A percentile compares a stretch with the other conserved stretches of the same genome.
phyloP scores from a whole-genome alignment of 2,113 vertebrate species.

The Asarcornis scutulata region DNA sequence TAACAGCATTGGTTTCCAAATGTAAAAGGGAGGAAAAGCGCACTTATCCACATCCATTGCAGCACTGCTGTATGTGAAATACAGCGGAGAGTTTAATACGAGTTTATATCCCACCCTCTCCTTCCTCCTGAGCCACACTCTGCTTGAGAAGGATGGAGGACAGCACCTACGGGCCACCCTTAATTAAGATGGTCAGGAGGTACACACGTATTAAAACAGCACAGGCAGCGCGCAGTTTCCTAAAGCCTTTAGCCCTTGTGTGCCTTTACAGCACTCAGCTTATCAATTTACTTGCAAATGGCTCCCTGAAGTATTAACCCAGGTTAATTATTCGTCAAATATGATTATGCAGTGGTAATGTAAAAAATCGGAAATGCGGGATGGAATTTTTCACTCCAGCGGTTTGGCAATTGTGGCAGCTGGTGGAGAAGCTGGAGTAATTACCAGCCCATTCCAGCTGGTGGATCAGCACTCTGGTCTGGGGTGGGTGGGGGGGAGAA shows the following conservation, averaged over 20 bases:
- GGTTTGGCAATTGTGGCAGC: constrained; percentile 87
- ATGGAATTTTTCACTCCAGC: constrained; percentile 94
- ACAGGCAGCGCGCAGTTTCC: constrained; percentile 5
- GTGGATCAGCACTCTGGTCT: constrained; percentile 78
- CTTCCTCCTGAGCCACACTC: background rate
- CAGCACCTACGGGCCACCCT: background rate
- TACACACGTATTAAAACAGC: background rate
- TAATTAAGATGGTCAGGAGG: constrained; percentile 49
- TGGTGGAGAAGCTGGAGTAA: constrained; percentile 84
- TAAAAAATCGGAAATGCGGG: constrained; percentile 85
- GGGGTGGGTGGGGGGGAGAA: constrained; percentile 51
- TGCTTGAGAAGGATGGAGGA: background rate
- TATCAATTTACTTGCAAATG: constrained; percentile 90
- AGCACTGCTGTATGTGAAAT: background rate
- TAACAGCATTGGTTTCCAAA: background rate
- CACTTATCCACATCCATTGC: background rate
- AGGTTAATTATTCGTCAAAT: constrained; percentile 93
- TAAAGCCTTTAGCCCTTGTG: constrained; percentile 57
- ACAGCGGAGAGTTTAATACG: background rate
- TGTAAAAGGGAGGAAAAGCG: background rate
- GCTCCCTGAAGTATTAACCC: constrained; percentile 86
- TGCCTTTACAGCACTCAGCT: constrained; percentile 75
- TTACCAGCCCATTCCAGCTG: constrained; percentile 85
- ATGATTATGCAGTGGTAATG: constrained; percentile 91
- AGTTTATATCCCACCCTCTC: background rate